These are phyloP conservation scores for Epizoanthus illoricatus DNA, from an alignment of 92 coral and sea anemone species.

Conservation along the genomic window DNA sequence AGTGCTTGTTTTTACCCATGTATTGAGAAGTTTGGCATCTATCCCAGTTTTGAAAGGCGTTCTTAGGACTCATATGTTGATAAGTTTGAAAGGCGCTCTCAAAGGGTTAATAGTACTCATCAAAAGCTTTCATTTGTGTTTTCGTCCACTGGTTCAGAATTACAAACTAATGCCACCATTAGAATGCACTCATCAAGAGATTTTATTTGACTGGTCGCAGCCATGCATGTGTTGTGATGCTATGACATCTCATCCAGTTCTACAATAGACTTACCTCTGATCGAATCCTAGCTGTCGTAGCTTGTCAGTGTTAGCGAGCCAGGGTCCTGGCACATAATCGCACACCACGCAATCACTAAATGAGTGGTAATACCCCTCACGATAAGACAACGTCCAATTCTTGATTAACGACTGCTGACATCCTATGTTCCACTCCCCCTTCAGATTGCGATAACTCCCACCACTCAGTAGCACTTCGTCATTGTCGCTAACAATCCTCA, in stretches of 20 bases:
- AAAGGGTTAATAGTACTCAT: too few species aligned
- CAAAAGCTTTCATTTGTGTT: too few species aligned
- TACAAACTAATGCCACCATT: too few species aligned
- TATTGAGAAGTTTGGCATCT: not conserved
- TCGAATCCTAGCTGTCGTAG: constrained; percentile 67
- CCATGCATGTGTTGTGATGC: not conserved
- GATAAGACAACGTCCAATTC: constrained; percentile 81
- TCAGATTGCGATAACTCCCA: constrained; percentile 78
- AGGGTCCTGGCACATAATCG: constrained; percentile 87
- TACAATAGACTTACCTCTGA: constrained; percentile 59
- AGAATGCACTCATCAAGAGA: too few species aligned
- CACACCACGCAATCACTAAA: constrained; percentile 87
- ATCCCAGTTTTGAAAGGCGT: too few species aligned
- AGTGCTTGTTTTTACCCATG: not conserved
- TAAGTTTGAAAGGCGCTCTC: too few species aligned
- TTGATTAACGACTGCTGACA: constrained; percentile 80
- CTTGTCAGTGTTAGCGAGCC: constrained; percentile 79
- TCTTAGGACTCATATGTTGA: too few species aligned
- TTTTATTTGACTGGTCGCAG: not conserved
- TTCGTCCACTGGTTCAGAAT: too few species aligned
- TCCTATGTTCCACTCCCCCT: constrained; percentile 93
- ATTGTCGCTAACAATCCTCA: constrained; percentile 75
- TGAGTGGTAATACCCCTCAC: constrained; percentile 86
- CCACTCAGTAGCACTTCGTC: constrained; percentile 76
- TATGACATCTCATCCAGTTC: not conserved